Percentiles rank a stretch among this genome's conserved stretches.
These are phyloP conservation scores for Schizaphis graminum DNA, from an alignment of 2,888 invertebrate genomes.

Conservation along the genomic window DNA sequence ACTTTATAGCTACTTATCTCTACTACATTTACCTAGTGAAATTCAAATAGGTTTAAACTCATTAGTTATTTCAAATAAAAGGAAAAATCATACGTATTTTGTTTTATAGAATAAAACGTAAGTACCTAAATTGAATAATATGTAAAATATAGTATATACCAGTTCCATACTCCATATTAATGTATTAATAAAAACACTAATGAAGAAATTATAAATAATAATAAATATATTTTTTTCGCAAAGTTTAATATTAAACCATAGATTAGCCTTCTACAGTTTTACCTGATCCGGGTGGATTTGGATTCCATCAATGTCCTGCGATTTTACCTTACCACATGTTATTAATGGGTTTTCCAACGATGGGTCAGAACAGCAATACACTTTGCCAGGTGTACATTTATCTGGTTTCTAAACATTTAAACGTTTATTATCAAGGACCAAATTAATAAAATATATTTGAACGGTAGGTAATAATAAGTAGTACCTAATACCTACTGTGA, in stretches of 20 bases:
- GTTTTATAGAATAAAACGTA: background rate
- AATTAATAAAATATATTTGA: background rate
- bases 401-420: constrained; percentile 49
- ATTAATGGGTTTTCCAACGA: constrained; percentile 43
- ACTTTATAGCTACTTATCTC: background rate
- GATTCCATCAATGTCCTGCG: constrained; percentile 44
- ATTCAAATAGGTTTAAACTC: background rate
- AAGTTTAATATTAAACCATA: background rate
- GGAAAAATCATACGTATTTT: background rate
- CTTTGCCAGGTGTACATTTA: constrained; percentile 54
- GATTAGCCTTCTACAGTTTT: background rate
- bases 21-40: background rate
- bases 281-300: constrained; percentile 37
- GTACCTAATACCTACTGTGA: constrained; percentile 26
- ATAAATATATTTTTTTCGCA: background rate
- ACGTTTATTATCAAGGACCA: background rate
- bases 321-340: constrained; percentile 34
- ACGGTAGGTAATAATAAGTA: background rate
- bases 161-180: background rate
- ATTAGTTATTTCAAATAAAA: background rate
- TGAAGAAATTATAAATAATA: background rate
- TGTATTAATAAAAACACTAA: background rate
- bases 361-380: constrained; percentile 52
- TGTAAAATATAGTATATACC: background rate
- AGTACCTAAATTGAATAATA: background rate